Conservation (phyloP, 2,113 vertebrate species). For the Mormoops blainvillei region DNA sequence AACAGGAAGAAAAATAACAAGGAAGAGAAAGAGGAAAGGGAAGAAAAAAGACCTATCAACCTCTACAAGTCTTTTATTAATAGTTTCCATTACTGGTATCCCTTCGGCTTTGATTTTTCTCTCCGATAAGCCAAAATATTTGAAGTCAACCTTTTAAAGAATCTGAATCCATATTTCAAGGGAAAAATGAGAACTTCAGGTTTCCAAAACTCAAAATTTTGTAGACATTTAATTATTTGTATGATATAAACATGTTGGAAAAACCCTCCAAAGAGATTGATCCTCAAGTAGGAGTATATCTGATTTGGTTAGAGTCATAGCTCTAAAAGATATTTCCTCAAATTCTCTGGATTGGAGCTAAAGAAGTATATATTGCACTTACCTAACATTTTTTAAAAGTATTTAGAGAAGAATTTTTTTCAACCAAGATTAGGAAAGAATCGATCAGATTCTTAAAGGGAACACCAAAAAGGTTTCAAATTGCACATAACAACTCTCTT, state of each 20-base stretch:
- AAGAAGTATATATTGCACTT: not conserved
- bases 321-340: not conserved
- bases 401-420: not conserved
- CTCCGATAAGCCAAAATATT: not conserved
- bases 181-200: not conserved
- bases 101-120: not conserved
- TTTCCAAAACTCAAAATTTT: not conserved
- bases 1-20: not conserved
- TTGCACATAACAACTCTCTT: not conserved
- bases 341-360: not conserved
- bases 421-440: not conserved
- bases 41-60: not conserved
- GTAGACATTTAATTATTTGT: not conserved
- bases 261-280: not conserved
- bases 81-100: not conserved
- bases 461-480: not conserved
- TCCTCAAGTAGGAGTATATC: not conserved
- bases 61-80: not conserved
- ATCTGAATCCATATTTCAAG: not conserved
- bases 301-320: not conserved
- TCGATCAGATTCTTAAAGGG: not conserved
- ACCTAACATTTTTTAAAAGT: not conserved
- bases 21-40: not conserved
- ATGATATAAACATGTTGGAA: not conserved
- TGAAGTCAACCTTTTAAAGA: not conserved